Percentiles rank a stretch among this genome's conserved stretches.
Evolutionary conservation across 2,888 invertebrate species (phyloP).

Genomic region (Calameuta pallipes): DNA sequence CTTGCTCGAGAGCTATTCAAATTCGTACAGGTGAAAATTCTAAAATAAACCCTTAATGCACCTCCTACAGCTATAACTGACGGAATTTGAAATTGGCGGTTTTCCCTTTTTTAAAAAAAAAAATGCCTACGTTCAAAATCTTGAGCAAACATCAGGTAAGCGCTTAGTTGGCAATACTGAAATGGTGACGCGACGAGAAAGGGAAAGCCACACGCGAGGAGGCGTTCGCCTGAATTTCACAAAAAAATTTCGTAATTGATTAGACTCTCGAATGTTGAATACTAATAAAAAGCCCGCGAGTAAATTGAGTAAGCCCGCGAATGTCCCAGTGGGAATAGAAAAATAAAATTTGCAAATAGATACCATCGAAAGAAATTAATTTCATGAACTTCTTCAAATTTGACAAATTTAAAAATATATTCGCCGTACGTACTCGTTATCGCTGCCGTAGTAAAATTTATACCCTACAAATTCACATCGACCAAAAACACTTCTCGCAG

Average conservation of each 20-base stretch:
- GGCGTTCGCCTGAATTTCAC: constrained; percentile 1
- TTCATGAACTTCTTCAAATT: not conserved
- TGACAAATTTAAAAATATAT: not conserved
- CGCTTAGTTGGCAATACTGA: not conserved
- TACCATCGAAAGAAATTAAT: not conserved
- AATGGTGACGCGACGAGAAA: constrained; percentile 2
- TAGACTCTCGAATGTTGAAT: constrained; percentile 10
- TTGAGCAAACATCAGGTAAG: not conserved
- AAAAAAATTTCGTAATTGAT: constrained; percentile 35
- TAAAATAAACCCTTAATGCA: not conserved
- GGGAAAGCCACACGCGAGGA: constrained; percentile 5
- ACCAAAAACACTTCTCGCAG: not conserved
- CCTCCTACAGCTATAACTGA: not conserved
- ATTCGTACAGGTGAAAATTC: constrained; percentile 20
- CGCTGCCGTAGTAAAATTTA: not conserved
- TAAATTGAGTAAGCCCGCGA: constrained; percentile 17
- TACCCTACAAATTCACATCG: not conserved
- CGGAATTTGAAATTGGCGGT: not conserved
- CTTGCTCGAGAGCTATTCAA: constrained; percentile 1
- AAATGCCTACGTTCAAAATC: not conserved
- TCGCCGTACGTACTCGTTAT: not conserved
- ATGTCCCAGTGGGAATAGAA: not conserved
- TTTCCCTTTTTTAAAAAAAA: too few relatives aligned
- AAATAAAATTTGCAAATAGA: not conserved
- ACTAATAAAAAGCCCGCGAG: constrained; percentile 4